Percentiles rank a stretch among this genome's conserved stretches.
Conservation (phyloP, 2,888 invertebrate genomes). For the Chrysodeixis includens region DNA sequence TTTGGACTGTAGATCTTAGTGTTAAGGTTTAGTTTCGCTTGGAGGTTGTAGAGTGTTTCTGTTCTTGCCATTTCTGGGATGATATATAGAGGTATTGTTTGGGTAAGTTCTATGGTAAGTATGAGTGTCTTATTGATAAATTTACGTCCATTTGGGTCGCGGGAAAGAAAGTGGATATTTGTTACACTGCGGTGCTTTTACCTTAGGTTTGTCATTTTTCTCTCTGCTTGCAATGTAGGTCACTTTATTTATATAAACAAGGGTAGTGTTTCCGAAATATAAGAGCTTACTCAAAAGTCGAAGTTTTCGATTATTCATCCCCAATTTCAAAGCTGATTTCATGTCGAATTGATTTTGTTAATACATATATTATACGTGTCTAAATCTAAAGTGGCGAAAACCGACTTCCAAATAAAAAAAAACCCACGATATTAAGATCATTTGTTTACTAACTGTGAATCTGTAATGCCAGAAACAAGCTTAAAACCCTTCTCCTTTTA, state of each 20-base stretch:
- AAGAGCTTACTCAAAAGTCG: no score
- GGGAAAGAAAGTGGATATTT: background rate
- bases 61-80: constrained; percentile 23
- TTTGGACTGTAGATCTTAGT: constrained; percentile 12
- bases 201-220: background rate
- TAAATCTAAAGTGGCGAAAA: no score
- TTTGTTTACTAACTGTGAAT: no score
- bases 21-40: constrained; percentile 24
- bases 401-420: no score
- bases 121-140: constrained; percentile 13
- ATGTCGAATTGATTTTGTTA: no score
- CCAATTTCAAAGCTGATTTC: no score
- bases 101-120: constrained; percentile 25
- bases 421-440: no score
- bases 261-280: no score
- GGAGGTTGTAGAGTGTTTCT: constrained; percentile 28
- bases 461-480: no score
- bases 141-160: background rate
- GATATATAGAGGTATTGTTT: constrained; percentile 30
- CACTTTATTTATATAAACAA: background rate
- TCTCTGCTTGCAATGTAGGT: background rate
- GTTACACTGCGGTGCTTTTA: background rate
- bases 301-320: no score
- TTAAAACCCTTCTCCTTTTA: no score
- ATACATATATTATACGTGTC: no score